These are phyloP conservation scores for Alcedo quadribrachys DNA, from an alignment of 2,797 vertebrate genomes.

Conservation along the genomic window DNA sequence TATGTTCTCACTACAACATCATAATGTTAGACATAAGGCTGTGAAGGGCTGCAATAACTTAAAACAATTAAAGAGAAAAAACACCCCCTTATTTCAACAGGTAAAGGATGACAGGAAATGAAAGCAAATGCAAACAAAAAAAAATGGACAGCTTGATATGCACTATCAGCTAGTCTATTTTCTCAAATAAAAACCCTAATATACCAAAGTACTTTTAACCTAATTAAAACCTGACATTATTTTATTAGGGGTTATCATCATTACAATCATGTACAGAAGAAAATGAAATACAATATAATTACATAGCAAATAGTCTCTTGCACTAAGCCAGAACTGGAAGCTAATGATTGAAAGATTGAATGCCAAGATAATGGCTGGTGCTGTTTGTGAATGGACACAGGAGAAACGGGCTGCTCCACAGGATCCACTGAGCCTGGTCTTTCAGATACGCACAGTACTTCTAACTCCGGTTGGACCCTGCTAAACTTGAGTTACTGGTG, in stretches of 20 bases:
- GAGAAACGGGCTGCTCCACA: background rate
- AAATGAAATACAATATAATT: conserved; percentile 61
- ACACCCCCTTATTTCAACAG: background rate
- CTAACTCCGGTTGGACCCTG: background rate
- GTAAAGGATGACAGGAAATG: background rate
- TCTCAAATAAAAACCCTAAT: conserved; percentile 31
- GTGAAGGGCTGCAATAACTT: background rate
- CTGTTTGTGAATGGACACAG: conserved; percentile 2
- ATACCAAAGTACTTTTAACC: conserved; percentile 50
- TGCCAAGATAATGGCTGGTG: conserved; percentile 11
- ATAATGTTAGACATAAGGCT: background rate
- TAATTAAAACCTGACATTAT: conserved; percentile 66
- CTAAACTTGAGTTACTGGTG: background rate
- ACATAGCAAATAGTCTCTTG: conserved; percentile 32
- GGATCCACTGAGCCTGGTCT: background rate
- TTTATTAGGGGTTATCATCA: conserved; percentile 59
- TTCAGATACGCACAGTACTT: background rate
- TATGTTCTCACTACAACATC: background rate
- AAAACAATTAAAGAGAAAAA: background rate
- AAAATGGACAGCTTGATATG: background rate
- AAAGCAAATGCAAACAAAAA: conserved; percentile 21
- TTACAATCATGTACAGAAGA: conserved; percentile 45
- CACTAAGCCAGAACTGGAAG: conserved; percentile 34
- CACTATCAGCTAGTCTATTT: conserved; percentile 21
- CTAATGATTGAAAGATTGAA: conserved; percentile 49